Evolutionary conservation across 2,113 vertebrate species (phyloP).

Genomic region (Bubo scandiacus): DNA sequence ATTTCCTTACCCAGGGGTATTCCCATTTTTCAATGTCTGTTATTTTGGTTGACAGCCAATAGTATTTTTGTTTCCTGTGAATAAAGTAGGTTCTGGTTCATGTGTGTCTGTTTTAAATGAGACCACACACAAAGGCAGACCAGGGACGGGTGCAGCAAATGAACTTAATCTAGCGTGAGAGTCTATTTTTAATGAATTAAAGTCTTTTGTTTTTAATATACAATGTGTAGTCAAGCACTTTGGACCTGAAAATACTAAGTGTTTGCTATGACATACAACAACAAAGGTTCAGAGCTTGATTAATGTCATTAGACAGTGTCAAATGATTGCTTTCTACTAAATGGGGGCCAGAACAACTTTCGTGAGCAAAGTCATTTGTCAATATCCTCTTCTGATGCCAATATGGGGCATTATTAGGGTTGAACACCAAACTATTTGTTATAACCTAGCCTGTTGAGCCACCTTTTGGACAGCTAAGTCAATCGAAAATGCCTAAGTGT

Average conservation of each 20-base stretch:
- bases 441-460: not conserved
- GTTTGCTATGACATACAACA: slow-evolving; percentile 40
- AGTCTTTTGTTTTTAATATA: slow-evolving; percentile 63
- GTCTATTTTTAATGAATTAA: slow-evolving; percentile 64
- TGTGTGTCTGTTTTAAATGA: slow-evolving; percentile 55
- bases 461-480: not conserved
- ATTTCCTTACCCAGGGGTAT: slow-evolving; percentile 35
- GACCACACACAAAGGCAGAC: slow-evolving; percentile 55
- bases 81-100: slow-evolving; percentile 48
- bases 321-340: not conserved
- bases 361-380: not conserved
- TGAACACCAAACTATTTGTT: not conserved
- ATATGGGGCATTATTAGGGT: not conserved
- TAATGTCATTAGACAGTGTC: not conserved
- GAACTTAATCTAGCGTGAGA: slow-evolving; percentile 62
- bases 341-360: not conserved
- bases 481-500: accelerated
- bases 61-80: slow-evolving; percentile 54
- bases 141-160: slow-evolving; percentile 43
- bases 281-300: slow-evolving; percentile 36
- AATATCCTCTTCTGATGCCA: not conserved
- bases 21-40: slow-evolving; percentile 45
- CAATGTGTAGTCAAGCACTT: slow-evolving; percentile 48
- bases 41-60: slow-evolving; percentile 57
- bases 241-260: slow-evolving; percentile 37